phyloP scores from a whole-genome alignment of 2,797 vertebrate species.

The Euphonia xanthogaster region DNA sequence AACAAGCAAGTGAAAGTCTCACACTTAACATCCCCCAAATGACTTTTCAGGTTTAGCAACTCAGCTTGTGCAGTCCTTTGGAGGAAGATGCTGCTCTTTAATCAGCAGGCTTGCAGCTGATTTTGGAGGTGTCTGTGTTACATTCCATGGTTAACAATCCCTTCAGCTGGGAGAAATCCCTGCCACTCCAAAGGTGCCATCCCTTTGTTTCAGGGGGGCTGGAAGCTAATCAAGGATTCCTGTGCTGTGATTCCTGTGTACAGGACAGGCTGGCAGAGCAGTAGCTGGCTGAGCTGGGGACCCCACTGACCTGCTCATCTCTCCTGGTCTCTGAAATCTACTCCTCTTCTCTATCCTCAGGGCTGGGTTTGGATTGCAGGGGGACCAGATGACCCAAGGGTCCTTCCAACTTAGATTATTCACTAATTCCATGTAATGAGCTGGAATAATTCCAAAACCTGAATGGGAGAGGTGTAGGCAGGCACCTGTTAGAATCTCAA shows the following conservation, averaged over 20 bases:
- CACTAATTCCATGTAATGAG: background rate
- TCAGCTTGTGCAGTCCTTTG: background rate
- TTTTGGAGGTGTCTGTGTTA: background rate
- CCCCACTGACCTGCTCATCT: background rate
- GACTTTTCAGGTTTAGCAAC: background rate
- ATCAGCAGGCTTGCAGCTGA: background rate
- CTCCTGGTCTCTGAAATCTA: background rate
- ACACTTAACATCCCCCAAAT: background rate
- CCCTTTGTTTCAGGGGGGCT: background rate
- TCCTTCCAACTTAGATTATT: background rate
- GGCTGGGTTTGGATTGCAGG: background rate
- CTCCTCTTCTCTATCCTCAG: background rate
- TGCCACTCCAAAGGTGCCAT: background rate
- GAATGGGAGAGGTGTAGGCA: slow-evolving; percentile 27
- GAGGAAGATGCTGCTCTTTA: background rate
- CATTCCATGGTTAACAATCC: background rate
- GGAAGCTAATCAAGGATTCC: background rate
- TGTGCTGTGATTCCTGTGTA: background rate
- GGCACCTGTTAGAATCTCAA: background rate
- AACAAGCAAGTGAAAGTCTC: background rate
- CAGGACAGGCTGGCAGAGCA: background rate
- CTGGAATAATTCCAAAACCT: background rate
- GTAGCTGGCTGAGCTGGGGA: background rate
- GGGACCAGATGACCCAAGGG: background rate
- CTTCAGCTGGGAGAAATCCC: background rate